phyloP scores from a whole-genome alignment of 2,797 vertebrate genomes.

The Enteromius trimaculatus region DNA sequence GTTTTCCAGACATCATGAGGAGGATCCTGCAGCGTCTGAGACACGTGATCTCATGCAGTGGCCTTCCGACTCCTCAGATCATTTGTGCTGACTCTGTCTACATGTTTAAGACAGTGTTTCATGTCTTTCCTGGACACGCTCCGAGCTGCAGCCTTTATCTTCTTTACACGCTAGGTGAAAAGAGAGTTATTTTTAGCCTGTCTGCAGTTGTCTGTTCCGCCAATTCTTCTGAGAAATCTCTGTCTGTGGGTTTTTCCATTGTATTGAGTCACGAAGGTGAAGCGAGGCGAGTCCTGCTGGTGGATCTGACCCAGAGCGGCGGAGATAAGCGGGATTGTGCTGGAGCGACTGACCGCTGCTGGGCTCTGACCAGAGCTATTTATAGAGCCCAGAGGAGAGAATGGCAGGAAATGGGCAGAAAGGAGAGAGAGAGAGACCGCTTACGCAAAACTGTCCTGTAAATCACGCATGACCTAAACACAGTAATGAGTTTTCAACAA shows the following conservation, averaged over 20 bases:
- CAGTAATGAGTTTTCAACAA: slow-evolving; percentile 50
- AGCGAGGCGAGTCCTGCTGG: slow-evolving; percentile 62
- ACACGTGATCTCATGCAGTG: neutral
- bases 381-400: slow-evolving; percentile 59
- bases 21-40: neutral
- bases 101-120: too few relatives aligned
- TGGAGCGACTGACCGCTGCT: slow-evolving; percentile 31
- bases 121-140: slow-evolving; percentile 61
- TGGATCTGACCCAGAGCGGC: slow-evolving; percentile 12
- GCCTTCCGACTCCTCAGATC: neutral
- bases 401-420: slow-evolving; percentile 62
- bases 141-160: slow-evolving; percentile 77
- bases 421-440: neutral
- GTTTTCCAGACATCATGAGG: neutral
- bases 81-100: neutral
- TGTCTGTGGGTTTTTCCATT: slow-evolving; percentile 70
- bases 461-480: slow-evolving; percentile 44
- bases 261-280: slow-evolving; percentile 81
- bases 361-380: slow-evolving; percentile 47
- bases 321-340: neutral
- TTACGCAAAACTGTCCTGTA: slow-evolving; percentile 2
- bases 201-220: slow-evolving; percentile 73
- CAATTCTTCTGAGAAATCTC: slow-evolving; percentile 77
- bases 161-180: slow-evolving; percentile 74
- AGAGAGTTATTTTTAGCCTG: slow-evolving; percentile 76